Evolutionary conservation across 2,888 invertebrate genomes (phyloP), one percentile per base, ranked within the genome.

Genomic region (Melinaea menophilus): DNA sequence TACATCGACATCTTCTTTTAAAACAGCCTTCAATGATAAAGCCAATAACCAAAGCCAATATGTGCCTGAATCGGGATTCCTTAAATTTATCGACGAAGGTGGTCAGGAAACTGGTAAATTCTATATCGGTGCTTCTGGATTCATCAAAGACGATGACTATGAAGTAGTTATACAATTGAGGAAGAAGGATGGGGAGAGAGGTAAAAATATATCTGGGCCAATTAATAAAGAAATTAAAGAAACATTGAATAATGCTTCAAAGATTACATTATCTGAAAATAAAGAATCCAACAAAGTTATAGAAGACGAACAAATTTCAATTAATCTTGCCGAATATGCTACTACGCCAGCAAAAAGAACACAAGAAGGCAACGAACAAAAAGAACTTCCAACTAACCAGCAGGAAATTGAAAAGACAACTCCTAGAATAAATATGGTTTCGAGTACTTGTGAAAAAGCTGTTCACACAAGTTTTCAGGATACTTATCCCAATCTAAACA

Each of bases 141-240:
- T 85, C 22, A 74, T 90, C 5, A 85, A 84, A 73, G 79, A 88
- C 67, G 81, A 88, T 59, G 84, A 80, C 22, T 90, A 89, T 68
- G 90, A 90, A 82, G 86, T 90, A 11, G 75, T 90, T 7, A 88
- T 90, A 72, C 89, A 90, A 66, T 75, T 90, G 5, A 81, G 84
- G 59, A 90, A 89, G 65, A 90, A 87, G 72, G 84, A 81, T 34
- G 66, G 55, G 5, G 67, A 69, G 59, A 72, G 64, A 60, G 46
- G 11, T 2, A 63, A 13, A 51, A 22, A 22, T 2, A 31, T 9
- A 51, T 7, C 31, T 41, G 41, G 9, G 7, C 31, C 9, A 31
- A 31, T 9, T 9, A 48, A 55, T 13, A 55, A 47, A 54, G 45
- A 33, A 56, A 13, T n/a, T 46, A 55, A n/a, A 5, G 35, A 55